Evolutionary conservation across 2,113 vertebrate genomes (phyloP).

Genomic region (Salvator merianae): DNA sequence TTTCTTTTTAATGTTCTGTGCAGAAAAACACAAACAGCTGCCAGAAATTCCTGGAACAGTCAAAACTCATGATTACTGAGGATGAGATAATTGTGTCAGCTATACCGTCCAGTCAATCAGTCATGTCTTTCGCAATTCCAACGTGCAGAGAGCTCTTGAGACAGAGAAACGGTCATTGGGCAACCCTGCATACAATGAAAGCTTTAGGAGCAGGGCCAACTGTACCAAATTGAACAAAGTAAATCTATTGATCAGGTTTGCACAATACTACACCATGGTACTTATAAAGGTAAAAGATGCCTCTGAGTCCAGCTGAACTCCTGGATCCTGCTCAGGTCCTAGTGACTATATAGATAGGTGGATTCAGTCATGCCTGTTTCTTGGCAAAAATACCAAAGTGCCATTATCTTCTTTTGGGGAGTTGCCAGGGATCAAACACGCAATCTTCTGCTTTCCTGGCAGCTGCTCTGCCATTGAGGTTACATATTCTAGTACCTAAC

Average conservation of each 20-base stretch:
- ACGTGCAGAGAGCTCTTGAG: background rate
- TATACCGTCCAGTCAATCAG: background rate
- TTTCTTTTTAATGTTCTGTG: conserved; percentile 27
- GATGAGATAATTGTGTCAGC: background rate
- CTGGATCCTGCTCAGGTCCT: too few relatives aligned
- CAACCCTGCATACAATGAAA: background rate
- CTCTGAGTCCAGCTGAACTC: too few relatives aligned
- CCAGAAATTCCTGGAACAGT: conserved; percentile 32
- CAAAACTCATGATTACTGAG: conserved; percentile 23
- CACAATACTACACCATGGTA: background rate
- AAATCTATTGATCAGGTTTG: too few relatives aligned
- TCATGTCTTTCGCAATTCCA: conserved; percentile 3
- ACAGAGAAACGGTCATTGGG: background rate
- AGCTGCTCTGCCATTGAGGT: too few relatives aligned
- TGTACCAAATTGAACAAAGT: background rate
- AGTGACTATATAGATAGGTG: too few relatives aligned
- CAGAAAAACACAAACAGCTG: conserved; percentile 32
- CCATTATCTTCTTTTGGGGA: too few relatives aligned
- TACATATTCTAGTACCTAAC: too few relatives aligned
- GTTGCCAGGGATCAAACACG: too few relatives aligned
- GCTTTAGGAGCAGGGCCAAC: background rate
- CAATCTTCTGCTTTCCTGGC: too few relatives aligned
- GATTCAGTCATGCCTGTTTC: too few relatives aligned
- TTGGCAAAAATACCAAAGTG: too few relatives aligned
- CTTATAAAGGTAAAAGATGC: background rate